Percentiles rank a stretch among this genome's conserved stretches.
Conservation (phyloP, 2,888 invertebrate species). For the Tenthredo notha region DNA sequence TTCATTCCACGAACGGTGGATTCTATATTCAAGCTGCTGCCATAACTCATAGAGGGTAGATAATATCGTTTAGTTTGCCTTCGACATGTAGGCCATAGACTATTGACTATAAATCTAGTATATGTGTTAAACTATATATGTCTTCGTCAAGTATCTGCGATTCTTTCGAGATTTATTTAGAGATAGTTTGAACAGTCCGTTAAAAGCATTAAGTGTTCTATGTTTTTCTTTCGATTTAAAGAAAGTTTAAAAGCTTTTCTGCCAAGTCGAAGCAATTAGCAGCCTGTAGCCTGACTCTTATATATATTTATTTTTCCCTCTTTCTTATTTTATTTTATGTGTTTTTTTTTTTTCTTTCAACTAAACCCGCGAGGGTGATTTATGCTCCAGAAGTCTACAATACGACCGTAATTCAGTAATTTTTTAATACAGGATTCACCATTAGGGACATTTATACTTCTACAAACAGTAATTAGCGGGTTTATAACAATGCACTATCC, state of each 20-base stretch:
- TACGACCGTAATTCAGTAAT: neutral
- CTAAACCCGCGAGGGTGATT: neutral
- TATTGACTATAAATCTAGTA: neutral
- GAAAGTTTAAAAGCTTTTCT: constrained; percentile 1
- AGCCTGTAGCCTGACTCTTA: neutral
- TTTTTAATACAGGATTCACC: neutral
- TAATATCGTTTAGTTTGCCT: neutral
- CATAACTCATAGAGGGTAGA: neutral
- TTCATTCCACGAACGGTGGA: neutral
- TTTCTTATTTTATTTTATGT: neutral
- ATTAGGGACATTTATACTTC: neutral
- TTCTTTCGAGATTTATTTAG: no score
- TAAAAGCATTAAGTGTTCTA: neutral
- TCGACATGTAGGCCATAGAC: constrained; percentile 7
- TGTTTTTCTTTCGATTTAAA: neutral
- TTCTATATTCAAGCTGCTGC: constrained; percentile 24
- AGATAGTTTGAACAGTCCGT: neutral
- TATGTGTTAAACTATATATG: neutral
- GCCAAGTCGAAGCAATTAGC: neutral
- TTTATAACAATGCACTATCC: neutral
- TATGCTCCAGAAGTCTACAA: neutral
- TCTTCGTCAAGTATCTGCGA: neutral
- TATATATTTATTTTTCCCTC: neutral
- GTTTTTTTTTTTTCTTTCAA: no score
- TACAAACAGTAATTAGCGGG: neutral